Base-by-base conservation (phyloP, 1,140 invertebrate genomes). In the Drosophila ercepeae region DNA sequence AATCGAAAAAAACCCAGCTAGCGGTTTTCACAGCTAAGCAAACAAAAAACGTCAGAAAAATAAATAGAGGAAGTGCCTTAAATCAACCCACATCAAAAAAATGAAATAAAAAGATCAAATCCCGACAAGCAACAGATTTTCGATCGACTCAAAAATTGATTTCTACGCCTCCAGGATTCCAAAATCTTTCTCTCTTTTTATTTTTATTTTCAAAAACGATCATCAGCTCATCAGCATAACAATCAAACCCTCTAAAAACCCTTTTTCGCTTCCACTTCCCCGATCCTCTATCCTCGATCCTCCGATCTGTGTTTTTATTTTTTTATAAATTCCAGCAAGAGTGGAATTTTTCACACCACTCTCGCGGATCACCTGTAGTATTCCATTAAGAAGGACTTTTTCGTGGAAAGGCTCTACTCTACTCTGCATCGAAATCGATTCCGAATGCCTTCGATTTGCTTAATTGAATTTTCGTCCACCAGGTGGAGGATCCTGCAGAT, bases 381-480 rank as follows among this genome's bases (percentile, higher is more conserved):
- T 29, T 14, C 52, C 57, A 67, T 71, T 49, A 45, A 68, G 51
- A 48, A 29, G 53, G 36, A 58, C 42, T 53, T 65, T 78, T 83
- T 83, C 78, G 70, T 78, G 61, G 79, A 83, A 83, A 78, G 59
- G 68, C 42, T 60, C 27, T n/a, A 32, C 29, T 44, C 29, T 44
- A 16, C 59, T 54, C 64, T 50, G 49, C 68, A 64, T 50, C 51
- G 21, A 70, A 75, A 75, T 75, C 51, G 50, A 72, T 75, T 72
- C 78, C 78, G 32, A 74, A 60, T 81, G 59, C 51, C 73, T 68
- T 82, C 78, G 78, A 75, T 83, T 83, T 83, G 55, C 79, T 84
- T 83, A 83, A 83, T 83, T 84, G 75, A 83, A 83, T 81, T 79
- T 81, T 48, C 48, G 72, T 50, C 41, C 46, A 32, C 49, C 57